Evolutionary conservation across 2,113 vertebrate genomes (phyloP).

Genomic region (Oreocharis arfaki): DNA sequence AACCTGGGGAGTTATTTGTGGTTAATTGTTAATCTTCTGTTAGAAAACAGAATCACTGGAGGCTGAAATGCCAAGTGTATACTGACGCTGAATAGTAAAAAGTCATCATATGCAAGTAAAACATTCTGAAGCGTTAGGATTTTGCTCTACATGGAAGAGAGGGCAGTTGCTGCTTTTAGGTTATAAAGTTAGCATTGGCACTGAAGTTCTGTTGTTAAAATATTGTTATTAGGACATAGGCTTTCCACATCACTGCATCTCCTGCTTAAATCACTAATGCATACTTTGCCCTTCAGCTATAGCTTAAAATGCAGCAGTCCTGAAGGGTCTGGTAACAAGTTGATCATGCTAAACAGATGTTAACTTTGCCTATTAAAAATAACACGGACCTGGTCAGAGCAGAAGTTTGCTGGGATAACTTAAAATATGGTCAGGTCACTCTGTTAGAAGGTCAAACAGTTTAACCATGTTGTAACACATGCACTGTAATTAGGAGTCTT

Average conservation of each 20-base stretch:
- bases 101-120: background rate
- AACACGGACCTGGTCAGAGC: background rate
- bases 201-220: background rate
- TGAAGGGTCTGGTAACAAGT: background rate
- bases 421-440: background rate
- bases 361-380: background rate
- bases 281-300: slow-evolving; percentile 15
- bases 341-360: background rate
- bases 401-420: background rate
- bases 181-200: background rate
- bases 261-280: background rate
- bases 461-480: background rate
- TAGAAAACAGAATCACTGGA: background rate
- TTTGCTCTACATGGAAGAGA: background rate
- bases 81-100: background rate
- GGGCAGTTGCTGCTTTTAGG: background rate
- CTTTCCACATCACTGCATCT: background rate
- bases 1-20: slow-evolving; percentile 17
- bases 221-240: background rate
- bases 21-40: slow-evolving; percentile 64
- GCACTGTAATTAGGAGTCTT: background rate
- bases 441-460: background rate
- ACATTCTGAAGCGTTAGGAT: background rate
- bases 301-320: background rate
- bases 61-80: background rate